Evolutionary conservation across 2,113 vertebrate genomes (phyloP).

Genomic region (Rhabdomys dilectus): DNA sequence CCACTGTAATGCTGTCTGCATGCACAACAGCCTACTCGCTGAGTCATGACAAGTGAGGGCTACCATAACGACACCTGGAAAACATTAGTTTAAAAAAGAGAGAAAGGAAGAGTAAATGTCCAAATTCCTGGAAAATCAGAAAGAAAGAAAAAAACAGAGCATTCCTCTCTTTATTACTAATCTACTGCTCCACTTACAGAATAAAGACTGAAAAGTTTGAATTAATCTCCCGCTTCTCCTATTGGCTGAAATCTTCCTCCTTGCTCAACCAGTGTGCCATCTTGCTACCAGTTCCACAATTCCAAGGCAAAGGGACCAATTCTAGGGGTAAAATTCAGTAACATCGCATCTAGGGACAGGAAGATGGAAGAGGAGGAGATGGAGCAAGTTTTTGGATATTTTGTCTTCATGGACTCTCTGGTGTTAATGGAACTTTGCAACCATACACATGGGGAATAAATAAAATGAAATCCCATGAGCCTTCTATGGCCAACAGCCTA

Average conservation of each 20-base stretch:
- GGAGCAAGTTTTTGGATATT: not conserved
- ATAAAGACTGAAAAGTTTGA: not conserved
- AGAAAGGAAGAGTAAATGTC: too few species aligned
- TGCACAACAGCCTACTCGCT: not conserved
- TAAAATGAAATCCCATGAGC: not conserved
- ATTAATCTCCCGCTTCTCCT: not conserved
- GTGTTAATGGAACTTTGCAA: not conserved
- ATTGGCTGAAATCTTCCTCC: not conserved
- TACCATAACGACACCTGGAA: not conserved
- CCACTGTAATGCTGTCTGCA: not conserved
- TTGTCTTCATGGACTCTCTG: not conserved
- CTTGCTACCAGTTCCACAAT: not conserved
- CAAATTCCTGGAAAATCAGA: too few species aligned
- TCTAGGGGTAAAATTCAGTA: not conserved
- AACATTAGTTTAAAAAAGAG: not conserved
- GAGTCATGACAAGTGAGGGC: not conserved
- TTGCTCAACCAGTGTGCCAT: not conserved
- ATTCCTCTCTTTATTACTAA: not conserved
- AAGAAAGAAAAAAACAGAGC: too few species aligned
- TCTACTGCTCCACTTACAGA: not conserved
- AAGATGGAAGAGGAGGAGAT: not conserved
- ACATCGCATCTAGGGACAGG: not conserved
- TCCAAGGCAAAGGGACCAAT: not conserved
- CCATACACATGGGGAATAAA: not conserved
- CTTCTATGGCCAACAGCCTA: not conserved